Conservation (phyloP, 2,113 vertebrate species). For the Oryzias celebensis region DNA sequence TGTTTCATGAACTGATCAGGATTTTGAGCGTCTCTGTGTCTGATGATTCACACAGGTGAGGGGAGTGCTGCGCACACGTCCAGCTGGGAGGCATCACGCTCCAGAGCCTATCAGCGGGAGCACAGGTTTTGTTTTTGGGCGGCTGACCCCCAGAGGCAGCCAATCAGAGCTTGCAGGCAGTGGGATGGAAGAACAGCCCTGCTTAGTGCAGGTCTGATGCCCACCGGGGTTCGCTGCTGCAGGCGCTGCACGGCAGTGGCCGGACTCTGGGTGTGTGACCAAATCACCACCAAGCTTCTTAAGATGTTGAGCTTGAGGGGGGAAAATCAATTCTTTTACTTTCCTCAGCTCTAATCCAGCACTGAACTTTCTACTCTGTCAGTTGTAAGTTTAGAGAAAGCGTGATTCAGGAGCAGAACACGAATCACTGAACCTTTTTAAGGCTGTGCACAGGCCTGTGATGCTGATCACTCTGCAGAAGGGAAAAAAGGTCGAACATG, state of each 20-base stretch:
- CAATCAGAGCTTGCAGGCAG: slow-evolving; percentile 56
- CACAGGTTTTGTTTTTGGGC: slow-evolving; percentile 51
- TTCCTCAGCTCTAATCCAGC: slow-evolving; percentile 51
- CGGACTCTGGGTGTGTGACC: slow-evolving; percentile 18
- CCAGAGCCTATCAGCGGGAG: slow-evolving; percentile 57
- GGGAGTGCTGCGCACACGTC: slow-evolving; percentile 24
- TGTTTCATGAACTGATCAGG: slow-evolving; percentile 21
- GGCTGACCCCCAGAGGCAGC: slow-evolving; percentile 51
- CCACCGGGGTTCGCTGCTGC: slow-evolving; percentile 47
- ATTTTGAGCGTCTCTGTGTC: slow-evolving; percentile 3
- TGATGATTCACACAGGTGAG: slow-evolving; percentile 44
- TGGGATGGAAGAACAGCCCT: slow-evolving; percentile 50
- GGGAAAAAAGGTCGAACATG: no score
- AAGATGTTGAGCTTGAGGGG: slow-evolving; percentile 65
- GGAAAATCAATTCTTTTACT: slow-evolving; percentile 64
- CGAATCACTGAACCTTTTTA: not conserved
- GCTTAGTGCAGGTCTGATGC: slow-evolving; percentile 71
- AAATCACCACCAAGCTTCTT: slow-evolving; percentile 54
- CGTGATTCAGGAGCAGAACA: not conserved
- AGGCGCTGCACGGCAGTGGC: slow-evolving; percentile 41
- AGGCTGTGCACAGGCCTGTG: no score
- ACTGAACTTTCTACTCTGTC: slow-evolving; percentile 47
- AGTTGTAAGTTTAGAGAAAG: slow-evolving; percentile 28
- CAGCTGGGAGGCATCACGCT: slow-evolving; percentile 43
- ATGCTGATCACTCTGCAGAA: no score